Evolutionary conservation across 1,140 invertebrate species (phyloP).

Genomic region (Diorhabda carinulata): DNA sequence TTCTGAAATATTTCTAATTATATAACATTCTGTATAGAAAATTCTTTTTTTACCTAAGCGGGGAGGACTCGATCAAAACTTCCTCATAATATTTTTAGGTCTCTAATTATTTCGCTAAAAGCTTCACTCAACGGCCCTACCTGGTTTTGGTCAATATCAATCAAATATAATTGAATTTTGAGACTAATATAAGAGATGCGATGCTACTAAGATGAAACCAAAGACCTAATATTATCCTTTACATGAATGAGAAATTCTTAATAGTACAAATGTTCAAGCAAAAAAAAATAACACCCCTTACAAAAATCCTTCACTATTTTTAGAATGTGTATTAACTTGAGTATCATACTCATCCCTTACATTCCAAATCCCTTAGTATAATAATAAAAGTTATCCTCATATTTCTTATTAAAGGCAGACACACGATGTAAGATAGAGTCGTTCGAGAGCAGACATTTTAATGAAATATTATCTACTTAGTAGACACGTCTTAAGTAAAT

Average conservation of each 20-base stretch:
- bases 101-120: background rate
- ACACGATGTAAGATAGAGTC: background rate
- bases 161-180: background rate
- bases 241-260: background rate
- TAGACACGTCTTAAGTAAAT: constrained; percentile 32
- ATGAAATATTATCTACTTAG: constrained; percentile 30
- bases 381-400: background rate
- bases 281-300: too few relatives aligned
- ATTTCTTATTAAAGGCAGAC: background rate
- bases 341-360: background rate
- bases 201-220: too few relatives aligned
- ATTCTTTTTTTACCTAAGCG: too few relatives aligned
- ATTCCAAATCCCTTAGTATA: background rate
- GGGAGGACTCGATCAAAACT: too few relatives aligned
- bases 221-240: background rate
- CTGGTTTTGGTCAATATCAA: background rate
- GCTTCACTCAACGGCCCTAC: background rate
- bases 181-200: background rate
- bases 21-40: too few relatives aligned
- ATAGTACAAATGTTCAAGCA: too few relatives aligned
- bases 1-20: too few relatives aligned
- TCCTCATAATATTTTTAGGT: too few relatives aligned
- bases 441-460: constrained; percentile 25
- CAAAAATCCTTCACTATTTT: too few relatives aligned
- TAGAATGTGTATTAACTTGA: background rate